These are phyloP conservation scores for Solenopsis fugax DNA, from an alignment of 1,140 invertebrate genomes.

Conservation along the genomic window DNA sequence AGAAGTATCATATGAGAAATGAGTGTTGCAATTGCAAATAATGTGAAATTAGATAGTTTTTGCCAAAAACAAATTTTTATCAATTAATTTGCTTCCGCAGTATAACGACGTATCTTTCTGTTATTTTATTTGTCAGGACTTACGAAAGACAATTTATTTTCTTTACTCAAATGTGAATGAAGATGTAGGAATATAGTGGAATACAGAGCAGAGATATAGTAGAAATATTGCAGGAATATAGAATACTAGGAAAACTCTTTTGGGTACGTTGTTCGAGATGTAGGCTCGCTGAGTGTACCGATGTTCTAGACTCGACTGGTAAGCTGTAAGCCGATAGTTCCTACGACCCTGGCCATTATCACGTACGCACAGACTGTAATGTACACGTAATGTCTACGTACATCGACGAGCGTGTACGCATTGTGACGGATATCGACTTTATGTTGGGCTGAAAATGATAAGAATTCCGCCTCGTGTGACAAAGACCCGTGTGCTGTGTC, in stretches of 20 bases:
- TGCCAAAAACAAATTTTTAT: background rate
- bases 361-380: slow-evolving; percentile 50
- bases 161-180: background rate
- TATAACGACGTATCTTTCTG: background rate
- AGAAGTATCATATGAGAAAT: background rate
- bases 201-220: background rate
- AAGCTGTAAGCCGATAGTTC: slow-evolving; percentile 69
- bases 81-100: background rate
- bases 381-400: slow-evolving; percentile 50
- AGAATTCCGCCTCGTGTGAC: background rate
- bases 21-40: background rate
- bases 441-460: slow-evolving; percentile 70
- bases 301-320: slow-evolving; percentile 67
- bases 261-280: background rate
- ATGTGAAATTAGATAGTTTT: background rate
- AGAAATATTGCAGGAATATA: background rate
- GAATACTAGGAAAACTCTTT: background rate
- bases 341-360: slow-evolving; percentile 70
- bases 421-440: slow-evolving; percentile 72
- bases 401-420: slow-evolving; percentile 44
- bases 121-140: background rate
- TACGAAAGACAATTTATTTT: background rate
- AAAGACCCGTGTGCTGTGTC: background rate
- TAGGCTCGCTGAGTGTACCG: slow-evolving; percentile 21
- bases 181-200: background rate